Base-by-base conservation (phyloP, 2,797 vertebrate species). In the Columba guinea region DNA sequence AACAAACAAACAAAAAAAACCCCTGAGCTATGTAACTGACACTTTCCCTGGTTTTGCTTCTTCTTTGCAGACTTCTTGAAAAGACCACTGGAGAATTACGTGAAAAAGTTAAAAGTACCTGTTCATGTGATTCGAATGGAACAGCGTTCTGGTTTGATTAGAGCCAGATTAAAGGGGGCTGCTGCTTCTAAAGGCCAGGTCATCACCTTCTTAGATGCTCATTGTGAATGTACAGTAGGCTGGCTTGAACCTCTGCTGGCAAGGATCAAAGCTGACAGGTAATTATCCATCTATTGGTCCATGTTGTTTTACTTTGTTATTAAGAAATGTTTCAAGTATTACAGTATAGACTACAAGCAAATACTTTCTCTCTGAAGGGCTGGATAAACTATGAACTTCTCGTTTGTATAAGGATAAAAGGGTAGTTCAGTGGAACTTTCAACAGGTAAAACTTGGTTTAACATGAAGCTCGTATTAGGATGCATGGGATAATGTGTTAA, bases 161-260 rank as follows among this genome's bases (percentile, higher is more conserved):
- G 99, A 53, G 99, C 99, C 75, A 98, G 99, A 63, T 98, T 99
- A 93, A 99, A 99, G 97, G 99, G 99, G 67, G 99, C 99, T 10
- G 99, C 99, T 35, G 97, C 99, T 90, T 99, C 99, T 80, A 99
- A 99, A 63, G 99, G 99, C 93, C 99, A 99, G 97, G 99, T 99
- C 96, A 99, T 99, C 97, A 99, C 99, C 94, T 99, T 99, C 96
- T 97, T 99, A 96, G 99, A 99, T 83, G 99, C 99, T 94, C 99
- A 99, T 97, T 99, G 99, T 95, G 99, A 99, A 97, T 99, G 99
- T 96, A 99, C 99, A 51, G 98, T 98, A 90, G 99, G 99, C 49
- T 99, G 99, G 99, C 98, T 99, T 28, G 99, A 99, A 95, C 99
- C 99, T 87, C 98, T 99, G 81, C 98, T 99, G 46, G 98, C 99